Conservation (phyloP, 92 coral and sea anemone genomes). For the Palythoa caribaeorum region DNA sequence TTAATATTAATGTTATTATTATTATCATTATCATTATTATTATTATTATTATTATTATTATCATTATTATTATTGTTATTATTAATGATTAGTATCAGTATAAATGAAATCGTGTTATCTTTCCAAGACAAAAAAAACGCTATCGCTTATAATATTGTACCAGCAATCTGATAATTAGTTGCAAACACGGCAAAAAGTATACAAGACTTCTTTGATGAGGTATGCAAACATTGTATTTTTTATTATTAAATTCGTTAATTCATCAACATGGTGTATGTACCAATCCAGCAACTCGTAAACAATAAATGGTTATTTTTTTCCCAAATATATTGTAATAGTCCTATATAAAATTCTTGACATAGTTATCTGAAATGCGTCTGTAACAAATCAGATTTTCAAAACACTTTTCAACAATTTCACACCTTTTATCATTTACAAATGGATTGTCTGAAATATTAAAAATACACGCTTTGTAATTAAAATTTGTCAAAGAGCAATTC, state of each 20-base stretch:
- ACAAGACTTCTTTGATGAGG: too few species aligned
- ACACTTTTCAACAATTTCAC: not conserved
- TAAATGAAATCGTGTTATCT: too few species aligned
- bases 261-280: not conserved
- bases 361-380: not conserved
- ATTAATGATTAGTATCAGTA: too few species aligned
- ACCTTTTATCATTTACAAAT: not conserved
- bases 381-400: not conserved
- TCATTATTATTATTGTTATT: too few species aligned
- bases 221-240: not conserved
- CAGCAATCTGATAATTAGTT: too few species aligned
- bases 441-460: not conserved
- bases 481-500: slow-evolving; percentile 8
- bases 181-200: too few species aligned
- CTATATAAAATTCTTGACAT: not conserved
- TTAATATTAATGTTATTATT: too few species aligned
- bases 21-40: too few species aligned
- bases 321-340: not conserved
- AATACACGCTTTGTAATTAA: slow-evolving; percentile 5
- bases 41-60: too few species aligned
- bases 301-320: not conserved
- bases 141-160: too few species aligned
- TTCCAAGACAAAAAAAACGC: too few species aligned
- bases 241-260: not conserved
- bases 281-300: not conserved